phyloP scores from a whole-genome alignment of 2,113 vertebrate species.

The Meriones unguiculatus region DNA sequence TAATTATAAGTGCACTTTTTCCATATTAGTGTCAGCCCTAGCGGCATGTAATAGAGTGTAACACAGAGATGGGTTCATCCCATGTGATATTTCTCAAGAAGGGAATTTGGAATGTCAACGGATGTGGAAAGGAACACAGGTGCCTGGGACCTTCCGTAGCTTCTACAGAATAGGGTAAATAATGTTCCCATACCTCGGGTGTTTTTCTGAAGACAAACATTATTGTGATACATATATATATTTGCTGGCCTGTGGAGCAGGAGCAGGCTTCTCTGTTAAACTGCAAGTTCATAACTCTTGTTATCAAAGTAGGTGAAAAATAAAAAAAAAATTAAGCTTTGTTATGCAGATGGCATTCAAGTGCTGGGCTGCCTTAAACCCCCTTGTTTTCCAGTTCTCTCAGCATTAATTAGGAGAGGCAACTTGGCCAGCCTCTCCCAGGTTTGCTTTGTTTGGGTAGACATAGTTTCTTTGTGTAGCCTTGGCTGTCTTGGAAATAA shows the following conservation, averaged over 20 bases:
- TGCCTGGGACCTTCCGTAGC: background rate
- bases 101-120: background rate
- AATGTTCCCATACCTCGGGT: background rate
- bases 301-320: background rate
- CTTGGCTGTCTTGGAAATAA: background rate
- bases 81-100: background rate
- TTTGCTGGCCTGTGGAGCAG: background rate
- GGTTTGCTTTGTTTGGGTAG: background rate
- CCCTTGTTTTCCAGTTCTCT: background rate
- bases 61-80: background rate
- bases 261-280: background rate
- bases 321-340: background rate
- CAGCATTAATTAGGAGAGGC: background rate
- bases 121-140: background rate
- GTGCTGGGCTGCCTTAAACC: background rate
- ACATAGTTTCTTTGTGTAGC: background rate
- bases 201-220: background rate
- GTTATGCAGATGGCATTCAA: background rate
- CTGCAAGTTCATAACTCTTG: background rate
- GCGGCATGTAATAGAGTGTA: background rate
- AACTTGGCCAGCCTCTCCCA: background rate
- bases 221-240: background rate
- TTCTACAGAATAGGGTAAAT: background rate
- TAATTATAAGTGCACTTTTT: background rate
- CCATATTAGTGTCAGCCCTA: background rate